These are phyloP conservation scores for Bombus sylvicola DNA, from an alignment of 1,140 invertebrate species.

Conservation along the genomic window DNA sequence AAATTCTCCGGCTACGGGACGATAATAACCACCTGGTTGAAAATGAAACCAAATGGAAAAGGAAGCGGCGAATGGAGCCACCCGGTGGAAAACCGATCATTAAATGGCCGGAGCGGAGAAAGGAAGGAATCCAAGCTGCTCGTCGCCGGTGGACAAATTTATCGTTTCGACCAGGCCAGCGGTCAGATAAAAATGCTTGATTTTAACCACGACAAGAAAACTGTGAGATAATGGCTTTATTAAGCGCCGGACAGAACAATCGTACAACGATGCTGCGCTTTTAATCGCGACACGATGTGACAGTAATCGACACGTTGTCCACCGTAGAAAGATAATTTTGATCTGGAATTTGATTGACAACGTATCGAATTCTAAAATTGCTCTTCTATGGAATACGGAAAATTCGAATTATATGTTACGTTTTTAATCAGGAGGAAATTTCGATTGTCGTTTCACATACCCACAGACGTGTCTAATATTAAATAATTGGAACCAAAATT, in stretches of 20 bases:
- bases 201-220: not conserved
- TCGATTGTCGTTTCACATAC: no score
- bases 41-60: slow-evolving; percentile 11
- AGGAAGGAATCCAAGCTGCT: not conserved
- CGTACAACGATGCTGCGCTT: not conserved
- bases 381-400: no score
- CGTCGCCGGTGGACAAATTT: not conserved
- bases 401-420: no score
- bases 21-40: slow-evolving; percentile 5
- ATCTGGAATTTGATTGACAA: no score
- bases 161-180: not conserved
- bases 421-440: no score
- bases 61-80: not conserved
- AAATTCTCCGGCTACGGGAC: not conserved
- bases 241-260: not conserved
- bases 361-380: no score
- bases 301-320: no score
- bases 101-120: not conserved
- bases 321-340: no score
- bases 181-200: not conserved
- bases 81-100: not conserved
- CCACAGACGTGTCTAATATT: no score
- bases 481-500: no score
- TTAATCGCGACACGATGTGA: no score
- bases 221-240: not conserved